Evolutionary conservation across 92 coral and sea anemone genomes (phyloP).

Genomic region (Porites lobata): DNA sequence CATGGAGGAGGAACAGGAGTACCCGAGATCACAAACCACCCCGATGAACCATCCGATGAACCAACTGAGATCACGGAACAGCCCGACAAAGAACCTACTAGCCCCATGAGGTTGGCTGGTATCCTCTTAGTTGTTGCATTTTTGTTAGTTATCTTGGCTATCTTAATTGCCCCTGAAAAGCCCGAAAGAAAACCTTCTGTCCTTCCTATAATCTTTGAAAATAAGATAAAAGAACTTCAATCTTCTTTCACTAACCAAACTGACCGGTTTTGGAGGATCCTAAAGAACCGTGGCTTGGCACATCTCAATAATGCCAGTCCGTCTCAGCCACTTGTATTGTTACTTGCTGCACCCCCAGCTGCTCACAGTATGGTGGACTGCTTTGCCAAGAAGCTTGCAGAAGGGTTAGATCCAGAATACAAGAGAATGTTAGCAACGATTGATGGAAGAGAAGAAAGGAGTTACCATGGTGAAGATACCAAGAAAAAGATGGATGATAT

Average conservation of each 20-base stretch:
- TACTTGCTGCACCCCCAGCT: conserved; percentile 76
- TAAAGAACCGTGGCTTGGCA: conserved; percentile 62
- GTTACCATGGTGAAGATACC: conserved; percentile 29
- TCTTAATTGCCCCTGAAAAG: neutral
- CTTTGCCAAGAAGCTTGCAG: conserved; percentile 76
- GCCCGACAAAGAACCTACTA: neutral
- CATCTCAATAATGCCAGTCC: conserved; percentile 69
- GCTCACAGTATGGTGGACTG: conserved; percentile 74
- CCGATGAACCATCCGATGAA: too few relatives aligned
- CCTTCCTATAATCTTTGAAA: conserved; percentile 42
- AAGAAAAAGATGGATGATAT: conserved; percentile 66
- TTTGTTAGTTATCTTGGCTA: neutral
- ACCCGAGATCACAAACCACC: too few relatives aligned
- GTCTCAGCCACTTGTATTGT: conserved; percentile 76
- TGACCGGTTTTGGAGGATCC: conserved; percentile 65
- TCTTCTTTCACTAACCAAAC: conserved; percentile 78
- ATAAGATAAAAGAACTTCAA: conserved; percentile 57
- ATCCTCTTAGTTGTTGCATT: neutral
- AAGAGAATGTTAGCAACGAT: conserved; percentile 21
- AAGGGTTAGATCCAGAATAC: conserved; percentile 47
- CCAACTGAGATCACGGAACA: too few relatives aligned
- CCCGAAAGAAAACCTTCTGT: conserved; percentile 13
- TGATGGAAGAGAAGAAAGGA: conserved; percentile 27
- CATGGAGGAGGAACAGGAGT: too few relatives aligned
- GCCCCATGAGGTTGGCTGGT: too few relatives aligned